These are phyloP conservation scores for Papilio gigon DNA, from an alignment of 2,888 invertebrate species.

Conservation along the genomic window DNA sequence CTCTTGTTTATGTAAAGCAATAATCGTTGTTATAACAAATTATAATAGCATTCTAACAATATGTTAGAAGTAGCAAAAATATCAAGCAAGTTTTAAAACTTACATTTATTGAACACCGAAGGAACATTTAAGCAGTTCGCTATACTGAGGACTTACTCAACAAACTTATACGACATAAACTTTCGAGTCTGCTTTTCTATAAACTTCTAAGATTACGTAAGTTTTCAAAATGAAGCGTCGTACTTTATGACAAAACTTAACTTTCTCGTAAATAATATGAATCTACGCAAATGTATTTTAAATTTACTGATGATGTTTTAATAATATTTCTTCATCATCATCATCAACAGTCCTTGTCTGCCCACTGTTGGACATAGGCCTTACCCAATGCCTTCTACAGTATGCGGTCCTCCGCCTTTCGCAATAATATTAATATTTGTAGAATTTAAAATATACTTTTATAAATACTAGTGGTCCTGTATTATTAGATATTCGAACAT, in stretches of 20 bases:
- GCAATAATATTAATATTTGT: too few species aligned
- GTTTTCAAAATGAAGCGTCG: conserved; percentile 31
- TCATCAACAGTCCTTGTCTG: too few species aligned
- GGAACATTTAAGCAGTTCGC: conserved; percentile 38
- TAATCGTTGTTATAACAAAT: not conserved
- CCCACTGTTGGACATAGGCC: too few species aligned
- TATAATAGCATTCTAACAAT: conserved; percentile 6
- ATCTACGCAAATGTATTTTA: too few species aligned
- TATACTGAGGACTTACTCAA: conserved; percentile 34
- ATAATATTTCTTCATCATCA: too few species aligned
- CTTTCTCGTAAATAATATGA: not conserved
- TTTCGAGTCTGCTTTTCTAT: conserved; percentile 28
- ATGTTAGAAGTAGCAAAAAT: conserved; percentile 12
- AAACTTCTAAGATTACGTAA: conserved; percentile 36
- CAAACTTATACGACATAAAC: conserved; percentile 31
- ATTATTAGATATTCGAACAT: too few species aligned
- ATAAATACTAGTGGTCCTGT: too few species aligned
- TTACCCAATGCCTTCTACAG: too few species aligned
- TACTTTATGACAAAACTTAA: conserved; percentile 23
- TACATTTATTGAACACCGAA: conserved; percentile 34
- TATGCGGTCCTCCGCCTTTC: too few species aligned
- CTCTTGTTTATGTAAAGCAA: too few species aligned
- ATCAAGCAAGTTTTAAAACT: conserved; percentile 29
- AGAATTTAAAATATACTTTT: too few species aligned
- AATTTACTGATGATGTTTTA: too few species aligned